A percentile compares a stretch with the other conserved stretches of the same genome.
Conservation (phyloP, 2,113 vertebrate species). For the Micromys minutus region DNA sequence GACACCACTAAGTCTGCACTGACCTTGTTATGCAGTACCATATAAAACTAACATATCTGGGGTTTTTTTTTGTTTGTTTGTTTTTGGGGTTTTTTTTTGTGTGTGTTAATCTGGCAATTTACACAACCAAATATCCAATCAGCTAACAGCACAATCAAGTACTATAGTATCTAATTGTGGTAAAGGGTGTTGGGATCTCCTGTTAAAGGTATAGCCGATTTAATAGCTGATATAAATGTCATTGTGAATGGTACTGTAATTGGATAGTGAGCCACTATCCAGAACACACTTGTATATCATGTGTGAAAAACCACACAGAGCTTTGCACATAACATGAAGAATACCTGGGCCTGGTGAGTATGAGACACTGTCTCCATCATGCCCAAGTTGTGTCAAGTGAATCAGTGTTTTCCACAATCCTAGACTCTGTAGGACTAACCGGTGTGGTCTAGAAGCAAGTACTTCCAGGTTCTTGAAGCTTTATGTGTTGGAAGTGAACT, state of each 20-base stretch:
- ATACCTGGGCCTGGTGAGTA: neutral
- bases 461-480: too few species aligned
- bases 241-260: too few species aligned
- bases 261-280: neutral
- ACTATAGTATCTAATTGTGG: neutral
- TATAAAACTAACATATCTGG: neutral
- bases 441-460: neutral
- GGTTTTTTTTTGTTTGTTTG: too few species aligned
- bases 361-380: neutral
- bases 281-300: neutral
- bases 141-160: too few species aligned
- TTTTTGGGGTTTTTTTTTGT: too few species aligned
- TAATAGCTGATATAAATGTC: too few species aligned
- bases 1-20: neutral
- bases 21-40: neutral
- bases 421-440: neutral
- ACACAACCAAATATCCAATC: neutral
- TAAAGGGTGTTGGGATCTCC: neutral
- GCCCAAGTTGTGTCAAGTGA: neutral
- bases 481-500: neutral
- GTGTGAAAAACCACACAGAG: neutral
- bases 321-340: neutral
- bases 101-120: too few species aligned
- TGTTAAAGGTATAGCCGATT: neutral
- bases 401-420: neutral